Base-by-base conservation (phyloP, 2,888 invertebrate genomes). In the Octonoba sinensis region DNA sequence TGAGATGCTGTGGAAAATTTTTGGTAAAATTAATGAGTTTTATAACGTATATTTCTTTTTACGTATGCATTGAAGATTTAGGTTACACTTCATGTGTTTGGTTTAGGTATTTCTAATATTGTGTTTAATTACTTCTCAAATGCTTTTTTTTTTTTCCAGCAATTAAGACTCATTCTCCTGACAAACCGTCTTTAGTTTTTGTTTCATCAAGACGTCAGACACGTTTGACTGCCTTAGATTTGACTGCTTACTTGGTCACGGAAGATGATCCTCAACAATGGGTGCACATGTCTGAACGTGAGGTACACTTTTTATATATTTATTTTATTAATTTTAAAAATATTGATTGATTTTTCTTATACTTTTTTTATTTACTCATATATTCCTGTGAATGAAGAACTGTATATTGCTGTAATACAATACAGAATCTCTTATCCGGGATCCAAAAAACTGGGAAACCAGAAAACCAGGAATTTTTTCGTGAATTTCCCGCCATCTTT, bases 171-270 rank as follows among this genome's bases (percentile, higher is more conserved):
- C 95, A 99, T 88, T 97, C 99, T 0, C 96, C 97, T 0, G 89
- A 91, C 71, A 96, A 98, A 86, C 99, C 99, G 0, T 91, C 94
- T 0, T 91, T 99, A 51, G 93, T 99, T 2, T 97, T 97, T 88
- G 99, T 99, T 0, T 97, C 99, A 3, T 99, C 98, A 44, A 91
- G 99, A 62, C 91, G 99, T 84, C 99, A 99, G 90, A 99, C 99
- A 0, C 92, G 99, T 60, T 90, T 99, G 75, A 99, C 99, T 4
- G 99, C 99, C 0, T 90, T 98, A 60, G 99, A 99, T 88, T 91
- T 99, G 11, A 97, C 96, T 87, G 93, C 96, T 0, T 95, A 93
- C 87, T 90, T 97, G 51, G 96, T 96, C 0, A 94, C 93, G 0
- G 97, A 98, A 87, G 93, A 94, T 83, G 93, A 97, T 88, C 96